phyloP scores from a whole-genome alignment of 2,113 vertebrate species.

The Sula dactylatra region DNA sequence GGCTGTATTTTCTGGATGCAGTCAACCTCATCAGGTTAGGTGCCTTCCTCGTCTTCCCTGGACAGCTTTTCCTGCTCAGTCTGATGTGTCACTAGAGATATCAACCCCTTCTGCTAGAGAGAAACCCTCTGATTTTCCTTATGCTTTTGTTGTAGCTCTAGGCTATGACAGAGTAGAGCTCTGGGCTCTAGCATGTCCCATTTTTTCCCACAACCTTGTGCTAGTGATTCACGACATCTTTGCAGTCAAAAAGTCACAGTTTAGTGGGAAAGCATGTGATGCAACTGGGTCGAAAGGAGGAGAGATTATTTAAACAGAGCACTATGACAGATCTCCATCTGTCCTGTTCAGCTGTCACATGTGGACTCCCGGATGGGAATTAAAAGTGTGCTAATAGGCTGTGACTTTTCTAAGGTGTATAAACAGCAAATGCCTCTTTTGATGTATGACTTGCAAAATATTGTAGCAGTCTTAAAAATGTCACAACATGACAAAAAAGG shows the following conservation, averaged over 20 bases:
- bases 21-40: neutral
- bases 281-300: neutral
- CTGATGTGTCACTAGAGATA: neutral
- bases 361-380: neutral
- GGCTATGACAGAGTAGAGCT: neutral
- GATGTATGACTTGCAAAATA: neutral
- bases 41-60: neutral
- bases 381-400: neutral
- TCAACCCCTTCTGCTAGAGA: neutral
- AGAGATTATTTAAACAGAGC: constrained; percentile 14
- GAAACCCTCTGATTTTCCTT: neutral
- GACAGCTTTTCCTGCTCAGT: neutral
- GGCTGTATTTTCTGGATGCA: neutral
- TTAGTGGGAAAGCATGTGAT: neutral
- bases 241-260: constrained; percentile 4
- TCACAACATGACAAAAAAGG: neutral
- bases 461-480: neutral
- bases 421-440: neutral
- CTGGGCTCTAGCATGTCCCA: neutral
- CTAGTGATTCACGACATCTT: neutral
- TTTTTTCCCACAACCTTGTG: neutral
- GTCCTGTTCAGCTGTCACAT: constrained; percentile 7
- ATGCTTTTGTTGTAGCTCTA: constrained; percentile 2
- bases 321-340: constrained; percentile 23
- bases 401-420: neutral